Evolutionary conservation across 2,888 invertebrate species (phyloP), one percentile per base, ranked within the genome.

Genomic region (Lottia gigantea): DNA sequence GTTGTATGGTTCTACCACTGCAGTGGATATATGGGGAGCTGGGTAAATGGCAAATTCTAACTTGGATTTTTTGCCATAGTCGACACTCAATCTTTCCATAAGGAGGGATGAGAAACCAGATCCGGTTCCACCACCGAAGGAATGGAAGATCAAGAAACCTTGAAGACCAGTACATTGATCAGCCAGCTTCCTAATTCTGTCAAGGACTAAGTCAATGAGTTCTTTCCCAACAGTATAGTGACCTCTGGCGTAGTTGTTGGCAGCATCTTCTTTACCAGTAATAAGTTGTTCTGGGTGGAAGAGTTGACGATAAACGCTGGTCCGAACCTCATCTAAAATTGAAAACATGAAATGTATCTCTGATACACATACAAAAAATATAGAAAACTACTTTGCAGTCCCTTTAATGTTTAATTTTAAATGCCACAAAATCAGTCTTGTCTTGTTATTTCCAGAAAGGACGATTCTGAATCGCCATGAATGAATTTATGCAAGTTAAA

Each of bases 1-100:
- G 19, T 55, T 55, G 55, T 55, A 55, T 12, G 55, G 55, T 23
- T 55, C 55, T 23, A 55, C 55, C 19, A 55, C 55, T 19, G 55
- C 55, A 55, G 55, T 55, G 19, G 55, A 55, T 23, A 55, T 55
- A 2, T 55, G 55, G 23, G 55, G 55, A 11, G 55, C 55, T 55
- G 55, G 55, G 14, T 55, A 55, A 23, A 55, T 23, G 23, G 55
- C 55, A 23, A 55, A 55, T 55, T 55, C 55, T 23, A 55, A 55
- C 19, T 55, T 55, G 23, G 55, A 55, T 19, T 55, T 55, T 23
- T 55, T 55, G 2, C 55, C 55, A 23, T 55, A 55, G 23, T 55
- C 55, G 12, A 55, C 55, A 23, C 55, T 55, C 55, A 55, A 55
- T 55, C 55, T 55, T 55, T 55, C 55, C 55, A 55, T 55, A 55